Conservation (phyloP, 1,140 invertebrate genomes). For the Drosophila malerkotliana region DNA sequence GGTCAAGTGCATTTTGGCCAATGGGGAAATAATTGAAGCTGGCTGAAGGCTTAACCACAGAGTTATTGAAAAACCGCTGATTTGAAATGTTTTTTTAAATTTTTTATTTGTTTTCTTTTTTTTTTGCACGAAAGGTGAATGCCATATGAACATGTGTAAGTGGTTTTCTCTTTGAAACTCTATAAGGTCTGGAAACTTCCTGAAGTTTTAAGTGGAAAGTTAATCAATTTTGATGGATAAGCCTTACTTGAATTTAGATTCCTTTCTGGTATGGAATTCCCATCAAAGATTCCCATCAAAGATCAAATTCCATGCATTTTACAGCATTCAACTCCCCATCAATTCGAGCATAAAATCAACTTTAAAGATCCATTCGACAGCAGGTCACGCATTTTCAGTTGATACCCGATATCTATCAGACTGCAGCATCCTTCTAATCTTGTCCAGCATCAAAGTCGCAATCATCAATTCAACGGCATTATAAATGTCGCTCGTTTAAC, state of each 20-base stretch:
- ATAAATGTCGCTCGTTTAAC: conserved; percentile 63
- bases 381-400: conserved; percentile 44
- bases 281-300: no score
- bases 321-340: conserved; percentile 6
- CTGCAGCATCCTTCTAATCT: conserved; percentile 55
- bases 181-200: conserved; percentile 43
- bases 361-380: conserved; percentile 41
- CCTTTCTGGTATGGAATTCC: no score
- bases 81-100: conserved; percentile 36
- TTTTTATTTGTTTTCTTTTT: not conserved
- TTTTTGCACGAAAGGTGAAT: conserved; percentile 56
- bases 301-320: no score
- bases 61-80: conserved; percentile 65
- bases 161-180: conserved; percentile 2
- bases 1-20: conserved; percentile 39
- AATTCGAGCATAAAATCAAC: conserved; percentile 28
- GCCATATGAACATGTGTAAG: conserved; percentile 48
- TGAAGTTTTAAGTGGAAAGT: conserved; percentile 19
- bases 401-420: conserved; percentile 46
- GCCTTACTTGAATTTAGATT: no score
- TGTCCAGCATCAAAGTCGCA: conserved; percentile 55
- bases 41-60: conserved; percentile 49
- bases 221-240: no score
- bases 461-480: conserved; percentile 53
- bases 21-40: conserved; percentile 62